Percentiles rank a stretch among this genome's conserved stretches.
These are phyloP conservation scores for Neodon shergylaensis DNA, from an alignment of 2,113 vertebrate species.

Conservation along the genomic window DNA sequence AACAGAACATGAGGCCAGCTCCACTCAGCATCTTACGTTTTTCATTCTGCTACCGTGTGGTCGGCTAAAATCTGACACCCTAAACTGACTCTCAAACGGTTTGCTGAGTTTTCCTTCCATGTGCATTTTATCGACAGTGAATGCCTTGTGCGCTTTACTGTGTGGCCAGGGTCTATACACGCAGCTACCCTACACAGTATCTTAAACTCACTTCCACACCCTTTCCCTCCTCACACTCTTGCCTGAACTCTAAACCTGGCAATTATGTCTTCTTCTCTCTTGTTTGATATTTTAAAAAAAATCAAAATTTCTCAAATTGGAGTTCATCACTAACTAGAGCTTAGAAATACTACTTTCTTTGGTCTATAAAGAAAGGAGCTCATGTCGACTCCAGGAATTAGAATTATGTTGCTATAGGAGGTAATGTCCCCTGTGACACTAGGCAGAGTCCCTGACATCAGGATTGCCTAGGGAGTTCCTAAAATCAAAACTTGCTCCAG, in stretches of 20 bases:
- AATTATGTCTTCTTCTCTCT: neutral
- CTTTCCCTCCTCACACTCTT: neutral
- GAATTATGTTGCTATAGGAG: neutral
- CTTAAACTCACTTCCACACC: neutral
- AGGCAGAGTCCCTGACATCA: neutral
- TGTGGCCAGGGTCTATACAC: neutral
- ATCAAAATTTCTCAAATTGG: neutral
- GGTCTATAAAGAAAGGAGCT: neutral
- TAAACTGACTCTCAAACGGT: neutral
- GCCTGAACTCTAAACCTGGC: neutral
- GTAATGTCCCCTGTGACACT: neutral
- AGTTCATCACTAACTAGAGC: neutral
- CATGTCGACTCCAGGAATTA: neutral
- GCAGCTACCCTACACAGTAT: neutral
- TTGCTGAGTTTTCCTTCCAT: neutral
- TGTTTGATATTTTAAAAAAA: neutral
- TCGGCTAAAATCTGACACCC: slow-evolving; percentile 35
- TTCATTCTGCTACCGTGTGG: neutral
- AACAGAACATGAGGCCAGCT: neutral
- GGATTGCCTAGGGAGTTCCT: neutral
- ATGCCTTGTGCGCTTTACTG: neutral
- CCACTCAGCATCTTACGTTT: neutral
- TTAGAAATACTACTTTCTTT: neutral
- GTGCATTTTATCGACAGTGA: neutral
- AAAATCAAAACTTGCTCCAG: neutral